Base-by-base conservation (phyloP, 2,797 vertebrate genomes). In the Gephyroberyx darwinii region DNA sequence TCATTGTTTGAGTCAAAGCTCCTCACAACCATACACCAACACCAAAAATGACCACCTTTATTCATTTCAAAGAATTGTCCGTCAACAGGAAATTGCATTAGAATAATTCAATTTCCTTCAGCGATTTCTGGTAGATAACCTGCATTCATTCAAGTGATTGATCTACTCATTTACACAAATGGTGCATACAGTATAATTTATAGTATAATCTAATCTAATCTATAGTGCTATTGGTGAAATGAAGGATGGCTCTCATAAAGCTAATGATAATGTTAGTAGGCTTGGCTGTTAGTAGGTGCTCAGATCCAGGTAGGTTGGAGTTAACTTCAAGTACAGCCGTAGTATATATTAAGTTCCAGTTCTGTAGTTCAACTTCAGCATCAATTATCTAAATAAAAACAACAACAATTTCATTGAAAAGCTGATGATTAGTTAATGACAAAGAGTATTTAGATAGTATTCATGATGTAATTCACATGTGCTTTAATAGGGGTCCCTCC, bases 161-260 rank as follows among this genome's bases (percentile, higher is more conserved):
- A 64, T 63, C 3, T 53, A n/a, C 30, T 13, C 2, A 48, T 60
- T 78, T n/a, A 53, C 8, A 39, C 53, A 4, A 68, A 61, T 54
- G 10, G n/a, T 19, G 5, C 20, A 14, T 2, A 8, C 12, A 0
- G 19, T 19, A 30, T 8, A 62, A 54, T 31, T 56, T 4, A 47
- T 19, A n/a, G n/a, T n/a, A n/a, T n/a, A n/a, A n/a, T n/a, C n/a
- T n/a, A n/a, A n/a, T n/a, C n/a, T n/a, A n/a, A 41, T 51, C 43
- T 30, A 19, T 4, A 53, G n/a, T 14, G 10, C 8, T 5, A 7
- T 17, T 6, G 16, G 16, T 20, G 22, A 55, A 65, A 39, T 47
- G 5, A 65, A 31, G 13, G 7, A 52, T 69, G 9, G n/a, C 22
- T 2, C n/a, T 41, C 19, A 60, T 26, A 58, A n/a, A 50, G 64